phyloP scores from a whole-genome alignment of 2,113 vertebrate species.

The Pycnonotus jocosus region DNA sequence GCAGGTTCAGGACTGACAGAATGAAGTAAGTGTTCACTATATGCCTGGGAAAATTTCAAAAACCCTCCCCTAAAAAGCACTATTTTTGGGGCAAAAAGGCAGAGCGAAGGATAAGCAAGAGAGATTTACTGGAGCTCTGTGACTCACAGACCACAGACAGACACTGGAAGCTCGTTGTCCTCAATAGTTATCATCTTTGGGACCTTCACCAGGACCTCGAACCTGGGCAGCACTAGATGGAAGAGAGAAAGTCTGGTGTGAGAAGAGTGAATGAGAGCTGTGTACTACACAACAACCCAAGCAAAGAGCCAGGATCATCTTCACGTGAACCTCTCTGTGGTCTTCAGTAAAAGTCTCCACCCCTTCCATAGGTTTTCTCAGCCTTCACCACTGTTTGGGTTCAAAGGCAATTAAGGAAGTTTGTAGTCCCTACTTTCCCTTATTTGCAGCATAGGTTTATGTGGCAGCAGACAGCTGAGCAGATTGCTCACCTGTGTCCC shows the following conservation, averaged over 20 bases:
- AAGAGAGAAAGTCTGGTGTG: background rate
- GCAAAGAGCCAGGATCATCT: background rate
- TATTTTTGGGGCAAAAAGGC: background rate
- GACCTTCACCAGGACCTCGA: conserved; percentile 60
- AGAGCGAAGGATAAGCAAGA: background rate
- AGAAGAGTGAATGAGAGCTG: background rate
- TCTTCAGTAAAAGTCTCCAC: background rate
- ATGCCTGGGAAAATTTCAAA: conserved; percentile 19
- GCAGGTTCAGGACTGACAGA: background rate
- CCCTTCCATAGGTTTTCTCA: background rate
- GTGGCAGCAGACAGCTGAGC: background rate
- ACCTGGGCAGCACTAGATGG: conserved; percentile 70
- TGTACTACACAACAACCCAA: background rate
- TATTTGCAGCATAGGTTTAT: background rate
- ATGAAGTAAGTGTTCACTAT: background rate
- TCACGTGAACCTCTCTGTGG: background rate
- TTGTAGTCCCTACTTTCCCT: background rate
- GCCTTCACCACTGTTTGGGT: background rate
- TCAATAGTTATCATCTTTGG: conserved; percentile 63
- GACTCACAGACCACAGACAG: conserved; percentile 70
- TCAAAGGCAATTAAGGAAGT: background rate
- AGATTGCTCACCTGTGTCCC: background rate
- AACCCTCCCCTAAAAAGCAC: background rate
- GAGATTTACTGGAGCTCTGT: background rate
- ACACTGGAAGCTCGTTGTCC: conserved; percentile 50